Base-by-base conservation (phyloP, 2,113 vertebrate genomes). In the Anser brachyrhynchus region DNA sequence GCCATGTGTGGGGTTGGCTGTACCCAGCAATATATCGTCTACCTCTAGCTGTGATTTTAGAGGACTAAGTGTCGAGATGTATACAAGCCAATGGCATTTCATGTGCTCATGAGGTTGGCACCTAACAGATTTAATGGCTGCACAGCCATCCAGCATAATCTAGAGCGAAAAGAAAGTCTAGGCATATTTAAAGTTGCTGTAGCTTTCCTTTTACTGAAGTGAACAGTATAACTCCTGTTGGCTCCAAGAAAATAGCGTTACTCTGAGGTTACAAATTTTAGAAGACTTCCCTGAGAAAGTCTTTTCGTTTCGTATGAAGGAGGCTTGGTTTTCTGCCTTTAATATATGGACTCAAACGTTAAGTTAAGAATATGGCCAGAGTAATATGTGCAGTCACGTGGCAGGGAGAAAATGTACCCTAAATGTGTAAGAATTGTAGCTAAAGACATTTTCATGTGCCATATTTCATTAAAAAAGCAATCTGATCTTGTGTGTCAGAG, bases 61-160 rank as follows among this genome's bases (percentile, higher is more conserved):
- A 52, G 33, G 7, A 10, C 5, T 39, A 25, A 75, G 20, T 7
- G 1, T 2, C 0, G 0, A 51, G 44, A 8, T 6, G 6, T 2
- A 20, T 2, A 4, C 52, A 13, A 14, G 41, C 4, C n/a, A 11
- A 4, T 5, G 23, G n/a, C 37, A 13, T 28, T 69, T 49, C 72
- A 20, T 23, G 15, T 31, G 43, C 29, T 80, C 3, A 0, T 3
- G 31, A 9, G 13, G 20, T 19, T 67, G 52, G 18, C n/a, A 44
- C 15, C 43, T 35, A 23, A 15, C 22, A 54, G 65, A 10, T 49
- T 78, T 82, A 11, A 17, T 84, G 44, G 4, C 52, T 86, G 29
- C 20, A 10, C 2, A 2, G 74, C 28, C 66, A 49, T 44, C 20
- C 81, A 66, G 70, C 31, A 9, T 7, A 15, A 19, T 18, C n/a